Conservation (phyloP, 1,140 invertebrate genomes). For the Calliphora vicina region DNA sequence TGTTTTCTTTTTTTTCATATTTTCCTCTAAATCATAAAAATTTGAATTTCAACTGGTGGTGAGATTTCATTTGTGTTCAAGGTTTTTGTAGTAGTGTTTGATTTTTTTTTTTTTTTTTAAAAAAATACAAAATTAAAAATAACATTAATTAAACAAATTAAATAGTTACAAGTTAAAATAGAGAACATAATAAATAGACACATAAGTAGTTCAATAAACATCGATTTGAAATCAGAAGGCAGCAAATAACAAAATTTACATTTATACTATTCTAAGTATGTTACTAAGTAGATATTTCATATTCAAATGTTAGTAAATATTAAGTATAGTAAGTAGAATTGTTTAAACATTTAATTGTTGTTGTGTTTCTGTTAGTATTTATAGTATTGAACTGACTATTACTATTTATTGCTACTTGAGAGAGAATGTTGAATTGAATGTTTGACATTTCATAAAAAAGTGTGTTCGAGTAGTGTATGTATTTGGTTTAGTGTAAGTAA, state of each 20-base stretch:
- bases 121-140: not conserved
- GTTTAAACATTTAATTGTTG: too few relatives aligned
- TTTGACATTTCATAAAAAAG: too few relatives aligned
- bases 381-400: too few relatives aligned
- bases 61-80: not conserved
- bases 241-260: slow-evolving; percentile 1
- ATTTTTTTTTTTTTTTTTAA: not conserved
- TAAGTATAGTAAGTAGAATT: too few relatives aligned
- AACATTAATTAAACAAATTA: not conserved
- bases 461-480: too few relatives aligned
- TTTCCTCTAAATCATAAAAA: not conserved
- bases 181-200: not conserved
- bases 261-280: not conserved
- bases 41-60: not conserved
- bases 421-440: too few relatives aligned
- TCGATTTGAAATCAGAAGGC: not conserved
- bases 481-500: too few relatives aligned
- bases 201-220: not conserved
- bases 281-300: too few relatives aligned
- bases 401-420: too few relatives aligned
- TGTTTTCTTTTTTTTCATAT: not conserved
- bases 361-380: too few relatives aligned
- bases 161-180: not conserved
- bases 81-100: not conserved
- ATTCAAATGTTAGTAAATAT: not conserved